Evolutionary conservation across 2,888 invertebrate genomes (phyloP), one percentile per base, ranked within the genome.

Genomic region (Sclerodermus sp.): DNA sequence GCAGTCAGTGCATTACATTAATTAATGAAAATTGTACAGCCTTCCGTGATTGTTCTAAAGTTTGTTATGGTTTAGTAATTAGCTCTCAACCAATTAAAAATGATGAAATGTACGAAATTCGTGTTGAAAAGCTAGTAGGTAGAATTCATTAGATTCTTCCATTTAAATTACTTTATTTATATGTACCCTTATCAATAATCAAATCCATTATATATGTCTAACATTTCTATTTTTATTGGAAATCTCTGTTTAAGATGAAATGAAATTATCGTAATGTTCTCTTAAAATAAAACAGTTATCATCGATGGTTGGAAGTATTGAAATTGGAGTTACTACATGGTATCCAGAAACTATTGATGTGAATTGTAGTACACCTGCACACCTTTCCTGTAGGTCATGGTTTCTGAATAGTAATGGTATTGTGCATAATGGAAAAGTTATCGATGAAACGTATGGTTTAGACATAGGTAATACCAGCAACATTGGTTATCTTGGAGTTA

Each of bases 121-220:
- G 87, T 68, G 89, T 94, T 70, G 93, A 93, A 74, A 88, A 89
- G 80, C 94, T n/a, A n/a, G n/a, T n/a, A 93, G 87, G 94, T 94
- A 80, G 70, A 77, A 4, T 13, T 40, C 10, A 34, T 4, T 4
- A 34, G 10, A 34, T 12, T 34, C 12, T n/a, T n/a, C 10, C 10
- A 4, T 34, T 12, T 34, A 34, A 8, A 34, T 34, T 34, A 34
- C 4, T 12, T 4, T 34, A 8, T n/a, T 34, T 12, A 30, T 30
- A 30, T 34, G 10, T 34, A 34, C 12, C 12, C 10, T 34, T 34
- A 34, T 8, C 3, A n/a, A n/a, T 34, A 10, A 6, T 30, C 10
- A 30, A 30, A 9, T 34, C 10, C 10, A 34, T 34, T 34, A 4
- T 34, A 34, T 34, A 34, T 34, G 13, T 34, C 3, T 34, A 34